Conservation (phyloP, 2,888 invertebrate species). For the Drosophila austrosaltans region DNA sequence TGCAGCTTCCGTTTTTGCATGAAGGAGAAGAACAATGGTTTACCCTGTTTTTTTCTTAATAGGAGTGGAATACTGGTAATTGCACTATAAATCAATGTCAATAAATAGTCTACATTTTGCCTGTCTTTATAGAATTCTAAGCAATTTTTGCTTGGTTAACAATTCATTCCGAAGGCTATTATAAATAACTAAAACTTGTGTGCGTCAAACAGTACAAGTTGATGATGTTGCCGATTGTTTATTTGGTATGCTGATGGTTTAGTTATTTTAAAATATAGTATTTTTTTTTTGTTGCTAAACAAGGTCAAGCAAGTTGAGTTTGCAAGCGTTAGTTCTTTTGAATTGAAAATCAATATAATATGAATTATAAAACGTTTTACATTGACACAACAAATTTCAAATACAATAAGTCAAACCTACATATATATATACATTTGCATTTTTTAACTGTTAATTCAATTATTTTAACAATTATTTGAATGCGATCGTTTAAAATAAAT, state of each 20-base stretch:
- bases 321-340: not conserved
- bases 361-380: too few species aligned
- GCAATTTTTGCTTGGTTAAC: conserved; percentile 35
- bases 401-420: too few species aligned
- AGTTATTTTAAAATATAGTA: not conserved
- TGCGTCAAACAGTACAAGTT: conserved; percentile 35
- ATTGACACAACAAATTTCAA: too few species aligned
- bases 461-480: too few species aligned
- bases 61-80: conserved; percentile 55
- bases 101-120: conserved; percentile 62
- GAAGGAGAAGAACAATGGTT: conserved; percentile 20
- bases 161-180: conserved; percentile 38
- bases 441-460: too few species aligned
- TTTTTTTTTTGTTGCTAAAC: not conserved
- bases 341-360: not conserved
- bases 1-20: conserved; percentile 10
- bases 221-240: conserved; percentile 19
- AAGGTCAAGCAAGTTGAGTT: not conserved
- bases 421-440: too few species aligned
- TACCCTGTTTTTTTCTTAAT: conserved; percentile 5
- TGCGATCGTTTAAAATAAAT: too few species aligned
- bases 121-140: conserved; percentile 44
- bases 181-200: conserved; percentile 55
- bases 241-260: conserved; percentile 13
- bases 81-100: conserved; percentile 73